phyloP scores from a whole-genome alignment of 2,113 vertebrate genomes.

The Hemicordylus capensis region DNA sequence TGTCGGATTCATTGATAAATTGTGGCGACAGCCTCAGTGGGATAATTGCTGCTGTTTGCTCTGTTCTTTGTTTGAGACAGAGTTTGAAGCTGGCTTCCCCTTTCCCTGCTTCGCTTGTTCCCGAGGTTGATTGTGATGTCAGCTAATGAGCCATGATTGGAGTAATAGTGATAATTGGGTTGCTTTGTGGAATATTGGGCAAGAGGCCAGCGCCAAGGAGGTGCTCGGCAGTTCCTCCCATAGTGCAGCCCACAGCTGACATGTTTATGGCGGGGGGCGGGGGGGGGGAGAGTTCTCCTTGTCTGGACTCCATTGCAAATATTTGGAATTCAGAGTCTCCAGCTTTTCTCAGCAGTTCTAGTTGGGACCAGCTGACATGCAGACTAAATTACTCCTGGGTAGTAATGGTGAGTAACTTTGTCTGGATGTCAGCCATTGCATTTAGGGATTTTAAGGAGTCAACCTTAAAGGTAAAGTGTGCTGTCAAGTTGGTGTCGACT shows the following conservation, averaged over 20 bases:
- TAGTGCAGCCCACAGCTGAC: not conserved
- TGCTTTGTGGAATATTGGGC: accelerated
- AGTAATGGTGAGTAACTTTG: too few relatives aligned
- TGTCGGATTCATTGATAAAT: not conserved
- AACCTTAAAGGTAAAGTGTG: too few relatives aligned
- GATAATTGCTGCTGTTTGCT: not conserved
- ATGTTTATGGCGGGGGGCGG: too few relatives aligned
- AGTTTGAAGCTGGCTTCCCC: not conserved
- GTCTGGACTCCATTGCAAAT: not conserved
- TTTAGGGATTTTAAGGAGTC: too few relatives aligned
- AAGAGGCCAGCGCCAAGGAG: accelerated
- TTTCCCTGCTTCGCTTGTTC: not conserved
- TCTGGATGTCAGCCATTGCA: too few relatives aligned
- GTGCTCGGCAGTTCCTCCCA: too few relatives aligned
- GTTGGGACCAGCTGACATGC: too few relatives aligned
- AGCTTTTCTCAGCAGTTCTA: not conserved
- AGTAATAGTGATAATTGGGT: accelerated
- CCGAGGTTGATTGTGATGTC: not conserved
- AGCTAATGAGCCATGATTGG: not conserved
- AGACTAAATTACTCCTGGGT: too few relatives aligned
- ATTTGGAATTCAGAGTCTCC: not conserved
- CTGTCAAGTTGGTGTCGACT: too few relatives aligned
- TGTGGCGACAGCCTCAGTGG: not conserved
- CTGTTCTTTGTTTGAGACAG: accelerated
- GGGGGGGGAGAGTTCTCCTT: not conserved